A percentile compares a stretch with the other conserved stretches of the same genome.
These are phyloP conservation scores for Paradisaea rubra DNA, from an alignment of 2,113 vertebrate genomes.

Conservation along the genomic window DNA sequence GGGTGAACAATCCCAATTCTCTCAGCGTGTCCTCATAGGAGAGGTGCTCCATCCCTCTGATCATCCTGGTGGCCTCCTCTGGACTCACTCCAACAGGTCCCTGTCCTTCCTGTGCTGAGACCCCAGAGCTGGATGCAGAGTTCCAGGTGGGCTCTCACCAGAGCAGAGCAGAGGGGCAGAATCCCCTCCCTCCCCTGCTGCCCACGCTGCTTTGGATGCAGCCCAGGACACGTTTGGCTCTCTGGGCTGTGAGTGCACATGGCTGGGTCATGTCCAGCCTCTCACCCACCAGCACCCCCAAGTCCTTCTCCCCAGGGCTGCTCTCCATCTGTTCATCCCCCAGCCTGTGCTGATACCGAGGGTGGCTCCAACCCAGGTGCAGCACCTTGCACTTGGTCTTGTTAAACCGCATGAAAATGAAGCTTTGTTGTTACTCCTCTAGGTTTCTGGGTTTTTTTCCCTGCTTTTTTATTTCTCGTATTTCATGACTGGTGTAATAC, in stretches of 20 bases:
- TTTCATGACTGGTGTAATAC: not conserved
- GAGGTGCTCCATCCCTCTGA: not conserved
- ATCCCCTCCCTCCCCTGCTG: not conserved
- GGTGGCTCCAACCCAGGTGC: accelerated
- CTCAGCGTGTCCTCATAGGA: not conserved
- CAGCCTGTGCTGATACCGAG: accelerated
- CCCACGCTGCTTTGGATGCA: not conserved
- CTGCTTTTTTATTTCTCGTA: not conserved
- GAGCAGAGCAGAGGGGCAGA: not conserved
- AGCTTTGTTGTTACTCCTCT: not conserved
- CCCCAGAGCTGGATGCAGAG: not conserved
- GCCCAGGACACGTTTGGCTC: not conserved
- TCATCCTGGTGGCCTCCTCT: not conserved
- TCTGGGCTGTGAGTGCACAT: not conserved
- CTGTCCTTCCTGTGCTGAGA: not conserved
- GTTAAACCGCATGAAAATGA: not conserved
- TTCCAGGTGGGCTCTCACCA: not conserved
- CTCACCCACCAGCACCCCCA: not conserved
- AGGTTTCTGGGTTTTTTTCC: accelerated
- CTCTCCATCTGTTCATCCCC: accelerated
- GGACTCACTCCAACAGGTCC: accelerated
- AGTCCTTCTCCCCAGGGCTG: accelerated
- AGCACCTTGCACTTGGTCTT: not conserved
- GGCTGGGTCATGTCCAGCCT: not conserved
- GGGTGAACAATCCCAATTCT: not conserved